Percentiles rank a stretch among this genome's conserved stretches.
Conservation (phyloP, 2,888 invertebrate species). For the Lasioglossum oenotherae region DNA sequence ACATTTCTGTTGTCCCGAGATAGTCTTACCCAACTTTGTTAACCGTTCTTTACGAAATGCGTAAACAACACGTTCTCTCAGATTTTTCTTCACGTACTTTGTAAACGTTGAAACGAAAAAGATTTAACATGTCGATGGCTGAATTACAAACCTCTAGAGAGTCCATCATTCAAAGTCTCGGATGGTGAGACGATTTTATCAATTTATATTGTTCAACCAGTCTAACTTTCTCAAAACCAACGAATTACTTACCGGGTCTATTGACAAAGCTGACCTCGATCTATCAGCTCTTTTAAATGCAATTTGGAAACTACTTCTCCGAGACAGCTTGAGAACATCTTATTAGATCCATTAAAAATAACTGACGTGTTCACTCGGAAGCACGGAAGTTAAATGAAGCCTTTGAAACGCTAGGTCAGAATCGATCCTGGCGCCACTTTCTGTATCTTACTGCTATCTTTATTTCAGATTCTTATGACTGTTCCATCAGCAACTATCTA, state of each 20-base stretch:
- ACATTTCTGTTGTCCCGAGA: not conserved
- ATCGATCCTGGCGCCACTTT: not conserved
- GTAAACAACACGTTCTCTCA: rapidly evolving
- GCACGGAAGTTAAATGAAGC: not conserved
- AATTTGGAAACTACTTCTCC: not conserved
- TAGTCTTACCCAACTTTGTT: not conserved
- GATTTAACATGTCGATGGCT: too few relatives aligned
- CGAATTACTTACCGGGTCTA: not conserved
- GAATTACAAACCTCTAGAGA: too few relatives aligned
- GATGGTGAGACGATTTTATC: too few relatives aligned
- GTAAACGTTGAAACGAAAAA: not conserved
- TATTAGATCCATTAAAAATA: not conserved
- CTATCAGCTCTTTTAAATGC: not conserved
- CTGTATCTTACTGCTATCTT: not conserved
- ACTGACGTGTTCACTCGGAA: not conserved
- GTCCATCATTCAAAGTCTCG: not conserved
- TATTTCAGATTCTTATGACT: not conserved
- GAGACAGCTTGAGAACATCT: not conserved
- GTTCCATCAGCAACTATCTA: not conserved
- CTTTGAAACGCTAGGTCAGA: not conserved
- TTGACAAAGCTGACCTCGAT: not conserved
- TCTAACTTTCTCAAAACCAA: not conserved
- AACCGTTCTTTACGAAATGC: not conserved
- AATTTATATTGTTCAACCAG: not conserved
- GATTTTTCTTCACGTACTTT: not conserved